Percentiles rank a stretch among this genome's conserved stretches.
Conservation (phyloP, 2,113 vertebrate species). For the Arothron firmamentum region DNA sequence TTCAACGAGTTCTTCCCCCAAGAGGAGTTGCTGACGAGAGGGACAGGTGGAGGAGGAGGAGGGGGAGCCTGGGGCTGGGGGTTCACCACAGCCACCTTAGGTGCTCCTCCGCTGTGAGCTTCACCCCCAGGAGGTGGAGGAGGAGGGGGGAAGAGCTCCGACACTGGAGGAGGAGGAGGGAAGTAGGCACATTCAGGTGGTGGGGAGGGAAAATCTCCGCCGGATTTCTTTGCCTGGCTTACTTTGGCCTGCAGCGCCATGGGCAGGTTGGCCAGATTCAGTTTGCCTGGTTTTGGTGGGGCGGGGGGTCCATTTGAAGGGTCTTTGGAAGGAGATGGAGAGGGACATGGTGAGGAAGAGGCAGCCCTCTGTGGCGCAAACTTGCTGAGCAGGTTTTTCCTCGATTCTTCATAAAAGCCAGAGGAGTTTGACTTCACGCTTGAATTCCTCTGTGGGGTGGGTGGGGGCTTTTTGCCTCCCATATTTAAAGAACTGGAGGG, state of each 20-base stretch:
- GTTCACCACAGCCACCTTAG: conserved; percentile 88
- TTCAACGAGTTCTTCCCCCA: conserved; percentile 85
- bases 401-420: conserved; percentile 81
- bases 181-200: conserved; percentile 83
- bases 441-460: conserved; percentile 88
- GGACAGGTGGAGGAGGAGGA: conserved; percentile 57
- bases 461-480: conserved; percentile 86
- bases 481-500: conserved; percentile 60
- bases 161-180: conserved; percentile 83
- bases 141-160: conserved; percentile 85
- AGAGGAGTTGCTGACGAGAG: conserved; percentile 49
- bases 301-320: conserved; percentile 77
- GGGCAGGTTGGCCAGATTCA: conserved; percentile 84
- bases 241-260: conserved; percentile 76
- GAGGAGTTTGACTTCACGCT: conserved; percentile 81
- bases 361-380: conserved; percentile 71
- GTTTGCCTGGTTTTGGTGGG: conserved; percentile 92
- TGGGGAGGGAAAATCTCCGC: conserved; percentile 79
- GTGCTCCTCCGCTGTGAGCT: conserved; percentile 72
- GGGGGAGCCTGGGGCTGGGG: conserved; percentile 84
- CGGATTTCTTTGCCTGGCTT: conserved; percentile 68
- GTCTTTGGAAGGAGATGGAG: conserved; percentile 81
- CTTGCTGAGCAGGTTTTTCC: conserved; percentile 86
- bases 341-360: conserved; percentile 69
- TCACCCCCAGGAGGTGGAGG: conserved; percentile 68